Evolutionary conservation across 2,888 invertebrate species (phyloP).

Genomic region (Drosophila silvestris): DNA sequence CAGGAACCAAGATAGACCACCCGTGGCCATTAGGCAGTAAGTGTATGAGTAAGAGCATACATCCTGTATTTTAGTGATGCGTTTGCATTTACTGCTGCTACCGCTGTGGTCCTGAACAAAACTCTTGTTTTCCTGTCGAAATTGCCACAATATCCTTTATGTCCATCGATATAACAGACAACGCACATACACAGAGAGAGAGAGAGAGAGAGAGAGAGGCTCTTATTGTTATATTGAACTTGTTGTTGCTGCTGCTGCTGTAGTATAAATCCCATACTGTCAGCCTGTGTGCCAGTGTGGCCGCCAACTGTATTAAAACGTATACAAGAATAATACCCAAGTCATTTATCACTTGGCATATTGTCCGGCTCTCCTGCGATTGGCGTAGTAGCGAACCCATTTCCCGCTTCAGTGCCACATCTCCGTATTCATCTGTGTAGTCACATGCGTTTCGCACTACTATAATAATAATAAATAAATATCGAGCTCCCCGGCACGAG

Average conservation of each 20-base stretch:
- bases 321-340: conserved; percentile 75
- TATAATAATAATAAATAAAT: conserved; percentile 76
- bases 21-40: conserved; percentile 69
- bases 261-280: conserved; percentile 55
- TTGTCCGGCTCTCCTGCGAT: conserved; percentile 82
- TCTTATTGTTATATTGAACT: conserved; percentile 40
- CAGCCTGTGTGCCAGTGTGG: conserved; percentile 31
- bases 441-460: conserved; percentile 72
- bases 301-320: conserved; percentile 66
- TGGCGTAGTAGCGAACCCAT: conserved; percentile 81
- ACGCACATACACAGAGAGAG: conserved; percentile 22
- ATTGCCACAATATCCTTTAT: conserved; percentile 81
- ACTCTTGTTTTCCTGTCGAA: conserved; percentile 75
- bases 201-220: not conserved
- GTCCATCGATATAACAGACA: conserved; percentile 62
- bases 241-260: conserved; percentile 8
- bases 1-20: conserved; percentile 76
- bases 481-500: conserved; percentile 63
- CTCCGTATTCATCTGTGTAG: conserved; percentile 34
- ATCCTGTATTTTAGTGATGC: conserved; percentile 74
- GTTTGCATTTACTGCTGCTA: conserved; percentile 48
- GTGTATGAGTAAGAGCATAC: conserved; percentile 56
- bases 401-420: conserved; percentile 79
- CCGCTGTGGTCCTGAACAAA: conserved; percentile 70
- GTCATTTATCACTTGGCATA: conserved; percentile 84